phyloP scores from a whole-genome alignment of 2,888 invertebrate species.

The Capitulum mitella region DNA sequence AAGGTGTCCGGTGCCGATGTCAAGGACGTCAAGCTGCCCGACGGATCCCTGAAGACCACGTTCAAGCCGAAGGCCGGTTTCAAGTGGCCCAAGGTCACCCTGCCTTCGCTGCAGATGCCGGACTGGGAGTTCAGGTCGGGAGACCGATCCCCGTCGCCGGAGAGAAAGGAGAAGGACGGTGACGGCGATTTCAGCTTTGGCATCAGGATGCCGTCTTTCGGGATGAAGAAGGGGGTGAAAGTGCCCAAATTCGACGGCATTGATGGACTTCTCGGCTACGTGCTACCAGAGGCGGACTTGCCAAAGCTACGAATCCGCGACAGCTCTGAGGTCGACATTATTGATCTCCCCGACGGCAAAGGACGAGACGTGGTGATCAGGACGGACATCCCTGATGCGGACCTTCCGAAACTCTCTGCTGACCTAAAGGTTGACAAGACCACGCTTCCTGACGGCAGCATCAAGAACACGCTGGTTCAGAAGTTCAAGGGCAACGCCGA shows the following conservation, averaged over 20 bases:
- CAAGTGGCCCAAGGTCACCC: constrained; percentile 9
- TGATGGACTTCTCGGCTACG: neutral
- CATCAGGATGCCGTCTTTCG: neutral
- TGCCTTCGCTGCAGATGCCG: neutral
- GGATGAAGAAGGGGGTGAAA: neutral
- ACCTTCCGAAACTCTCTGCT: neutral
- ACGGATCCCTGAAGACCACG: neutral
- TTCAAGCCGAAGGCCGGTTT: neutral
- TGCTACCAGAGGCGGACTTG: neutral
- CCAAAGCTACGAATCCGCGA: neutral
- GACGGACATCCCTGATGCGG: neutral
- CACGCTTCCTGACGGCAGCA: neutral
- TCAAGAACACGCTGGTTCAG: neutral
- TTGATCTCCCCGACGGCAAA: neutral
- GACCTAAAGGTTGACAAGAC: neutral
- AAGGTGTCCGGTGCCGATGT: neutral
- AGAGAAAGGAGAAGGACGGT: neutral
- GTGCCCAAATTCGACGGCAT: neutral
- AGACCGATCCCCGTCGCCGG: neutral
- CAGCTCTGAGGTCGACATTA: neutral
- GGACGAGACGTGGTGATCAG: neutral
- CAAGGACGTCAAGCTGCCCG: neutral
- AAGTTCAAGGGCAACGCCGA: neutral
- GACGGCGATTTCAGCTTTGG: neutral
- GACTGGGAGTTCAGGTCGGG: constrained; percentile 15